Evolutionary conservation across 2,888 invertebrate genomes (phyloP).

Genomic region (Pecten maximus): DNA sequence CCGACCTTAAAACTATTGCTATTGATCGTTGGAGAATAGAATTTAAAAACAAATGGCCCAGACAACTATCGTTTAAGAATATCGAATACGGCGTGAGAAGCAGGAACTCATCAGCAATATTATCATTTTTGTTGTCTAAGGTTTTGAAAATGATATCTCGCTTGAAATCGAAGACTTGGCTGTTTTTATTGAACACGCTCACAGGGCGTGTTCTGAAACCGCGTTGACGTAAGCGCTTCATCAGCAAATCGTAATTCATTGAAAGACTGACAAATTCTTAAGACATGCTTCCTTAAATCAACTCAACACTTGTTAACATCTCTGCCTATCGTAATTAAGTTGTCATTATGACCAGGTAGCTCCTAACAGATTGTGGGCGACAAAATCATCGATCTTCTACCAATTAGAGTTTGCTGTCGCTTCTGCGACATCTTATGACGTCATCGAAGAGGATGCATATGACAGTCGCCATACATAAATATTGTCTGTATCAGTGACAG

Average conservation of each 20-base stretch:
- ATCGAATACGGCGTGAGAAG: background rate
- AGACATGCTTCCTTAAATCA: too few relatives aligned
- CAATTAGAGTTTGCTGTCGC: background rate
- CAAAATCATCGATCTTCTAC: background rate
- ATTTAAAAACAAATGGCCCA: background rate
- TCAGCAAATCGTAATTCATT: background rate
- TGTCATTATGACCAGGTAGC: background rate
- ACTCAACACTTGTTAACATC: too few relatives aligned
- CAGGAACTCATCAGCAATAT: background rate
- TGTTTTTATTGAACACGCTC: too few relatives aligned
- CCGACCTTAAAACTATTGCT: background rate
- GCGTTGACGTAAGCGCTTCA: background rate
- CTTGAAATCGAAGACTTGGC: too few relatives aligned
- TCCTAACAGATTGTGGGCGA: background rate
- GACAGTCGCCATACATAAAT: too few relatives aligned
- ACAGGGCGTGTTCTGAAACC: too few relatives aligned
- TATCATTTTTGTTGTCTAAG: background rate
- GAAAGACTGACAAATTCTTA: background rate
- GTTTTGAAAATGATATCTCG: too few relatives aligned
- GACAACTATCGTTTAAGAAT: background rate
- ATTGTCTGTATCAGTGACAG: too few relatives aligned
- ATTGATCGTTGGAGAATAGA: background rate
- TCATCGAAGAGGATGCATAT: background rate
- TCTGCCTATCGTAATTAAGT: background rate
- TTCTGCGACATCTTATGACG: background rate